phyloP scores from a whole-genome alignment of 2,797 vertebrate species.

The Linurgus olivaceus region DNA sequence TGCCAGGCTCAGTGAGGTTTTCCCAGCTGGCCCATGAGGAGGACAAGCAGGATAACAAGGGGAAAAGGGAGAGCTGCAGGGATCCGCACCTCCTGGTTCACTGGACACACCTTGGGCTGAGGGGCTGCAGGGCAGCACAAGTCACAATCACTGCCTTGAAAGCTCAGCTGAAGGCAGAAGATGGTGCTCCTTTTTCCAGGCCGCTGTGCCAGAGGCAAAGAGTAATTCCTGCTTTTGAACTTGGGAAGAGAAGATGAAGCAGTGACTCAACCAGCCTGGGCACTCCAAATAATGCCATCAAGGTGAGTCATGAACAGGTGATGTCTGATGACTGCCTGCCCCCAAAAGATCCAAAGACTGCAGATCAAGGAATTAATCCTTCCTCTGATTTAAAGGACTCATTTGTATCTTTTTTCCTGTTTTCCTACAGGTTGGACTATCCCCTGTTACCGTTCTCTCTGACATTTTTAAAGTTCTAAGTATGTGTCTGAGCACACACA shows the following conservation, averaged over 20 bases:
- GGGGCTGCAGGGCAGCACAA: background rate
- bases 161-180: background rate
- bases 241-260: background rate
- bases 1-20: background rate
- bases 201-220: background rate
- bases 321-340: background rate
- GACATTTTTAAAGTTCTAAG: background rate
- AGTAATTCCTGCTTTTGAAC: background rate
- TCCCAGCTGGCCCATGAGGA: background rate
- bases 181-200: background rate
- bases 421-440: background rate
- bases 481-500: background rate
- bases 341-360: background rate
- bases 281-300: background rate
- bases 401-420: background rate
- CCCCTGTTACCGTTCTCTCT: background rate
- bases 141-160: background rate
- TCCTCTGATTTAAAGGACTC: background rate
- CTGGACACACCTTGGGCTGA: background rate
- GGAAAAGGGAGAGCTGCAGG: background rate
- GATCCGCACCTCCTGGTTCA: background rate
- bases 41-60: background rate
- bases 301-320: background rate
- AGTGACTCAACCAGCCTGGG: background rate
- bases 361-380: background rate